Evolutionary conservation across 2,888 invertebrate species (phyloP), one percentile per base, ranked within the genome.

Genomic region (Monoplex corrugatus): DNA sequence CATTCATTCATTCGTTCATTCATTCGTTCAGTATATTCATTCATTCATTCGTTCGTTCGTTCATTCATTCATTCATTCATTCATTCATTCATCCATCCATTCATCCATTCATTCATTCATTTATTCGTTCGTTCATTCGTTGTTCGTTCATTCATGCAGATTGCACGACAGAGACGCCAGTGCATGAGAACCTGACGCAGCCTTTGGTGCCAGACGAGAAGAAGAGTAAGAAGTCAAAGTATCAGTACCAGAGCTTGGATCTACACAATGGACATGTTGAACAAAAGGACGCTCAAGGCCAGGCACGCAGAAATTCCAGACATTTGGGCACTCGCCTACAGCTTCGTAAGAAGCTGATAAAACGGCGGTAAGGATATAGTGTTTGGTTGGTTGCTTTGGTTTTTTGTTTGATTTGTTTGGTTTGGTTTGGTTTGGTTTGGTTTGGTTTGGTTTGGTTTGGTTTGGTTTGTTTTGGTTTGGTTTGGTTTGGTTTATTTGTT

Each of bases 311-410:
- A 80, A 23, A 8, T 83, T 84, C 38, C 43, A 50, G 28, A 86
- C 63, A 89, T 72, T 90, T 94, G 32, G 94, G 94, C 2, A 87
- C 89, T 13, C 89, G 93, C n/a, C 90, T 94, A 13, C 90, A 93
- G 23, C 89, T 90, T 38, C 89, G 94, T 10, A 92, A 92, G 87
- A 89, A 85, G 38, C 87, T 92, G 35, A 88, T 92, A 80, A 50
- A 86, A 63, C 84, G 89, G 75, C 38, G 90, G 78, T 86, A 88
- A 78, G 28, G 35, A 35, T 28, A n/a, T n/a, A n/a, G n/a, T n/a
- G n/a, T n/a, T n/a, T n/a, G n/a, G n/a, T n/a, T n/a, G n/a, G n/a
- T n/a, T n/a, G n/a, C n/a, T n/a, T n/a, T n/a, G n/a, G n/a, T n/a
- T n/a, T n/a, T n/a, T n/a, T n/a, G n/a, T n/a, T n/a, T n/a, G n/a